Evolutionary conservation across 2,113 vertebrate genomes (phyloP), one percentile per base, ranked within the genome.

Genomic region (Catharus bicknelli): DNA sequence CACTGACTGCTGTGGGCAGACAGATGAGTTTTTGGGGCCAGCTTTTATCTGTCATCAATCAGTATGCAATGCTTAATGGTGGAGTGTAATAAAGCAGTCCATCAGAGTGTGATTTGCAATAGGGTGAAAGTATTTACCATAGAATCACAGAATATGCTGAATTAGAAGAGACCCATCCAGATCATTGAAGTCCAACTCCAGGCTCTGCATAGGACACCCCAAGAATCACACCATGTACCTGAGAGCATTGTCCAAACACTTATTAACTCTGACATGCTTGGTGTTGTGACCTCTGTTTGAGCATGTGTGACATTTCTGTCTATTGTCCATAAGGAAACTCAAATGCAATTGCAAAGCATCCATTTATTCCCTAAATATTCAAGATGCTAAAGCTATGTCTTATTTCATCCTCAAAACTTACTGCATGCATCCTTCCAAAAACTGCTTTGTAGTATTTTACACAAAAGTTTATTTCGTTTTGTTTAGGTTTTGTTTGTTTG

Each of bases 11-110:
- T 86, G 38, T 62, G 77, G 62, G 58, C 50, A 90, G 69, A 21
- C 64, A 86, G 86, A 59, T 70, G 64, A 87, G 50, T 2, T 94
- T 93, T 54, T 51, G 6, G 36, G 62, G 62, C 26, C 74, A 69
- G 45, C 23, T 90, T 92, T 93, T 90, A 47, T 87, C 58, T 86
- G 66, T 50, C 74, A 36, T 86, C 76, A 72, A 58, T 75, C 69
- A 43, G 62, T 42, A 66, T 22, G 34, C 58, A 76, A 17, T 5
- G 3, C 54, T 84, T 78, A 64, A 32, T 23, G 26, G 14, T 75
- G 34, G 36, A 69, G 50, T 50, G 64, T 45, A 93, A 82, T 82
- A 87, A 91, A 84, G 86, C 66, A 84, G 58, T 75, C 90, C 45
- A 73, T 94, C 54, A 82, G 57, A 75, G 59, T 75, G 30, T 53